phyloP scores from a whole-genome alignment of 2,888 invertebrate genomes.

The Agonum fuliginosum region DNA sequence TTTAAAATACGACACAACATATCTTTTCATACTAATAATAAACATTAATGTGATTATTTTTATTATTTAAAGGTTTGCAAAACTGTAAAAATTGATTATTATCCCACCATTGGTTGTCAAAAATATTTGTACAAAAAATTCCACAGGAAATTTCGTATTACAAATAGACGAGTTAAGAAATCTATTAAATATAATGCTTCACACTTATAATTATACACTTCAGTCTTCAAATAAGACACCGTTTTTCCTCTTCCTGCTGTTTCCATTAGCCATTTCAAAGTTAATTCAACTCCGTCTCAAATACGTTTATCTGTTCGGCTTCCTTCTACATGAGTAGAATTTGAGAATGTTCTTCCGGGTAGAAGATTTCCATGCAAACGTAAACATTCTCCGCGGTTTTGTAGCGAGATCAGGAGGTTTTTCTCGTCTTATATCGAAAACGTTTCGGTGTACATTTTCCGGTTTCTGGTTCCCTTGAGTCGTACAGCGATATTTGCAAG shows the following conservation, averaged over 20 bases:
- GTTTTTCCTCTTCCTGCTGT: not conserved
- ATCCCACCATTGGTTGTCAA: too few species aligned
- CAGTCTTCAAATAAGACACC: not conserved
- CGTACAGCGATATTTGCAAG: not conserved
- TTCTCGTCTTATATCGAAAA: slow-evolving; percentile 4
- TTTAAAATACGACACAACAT: too few species aligned
- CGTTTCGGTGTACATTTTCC: not conserved
- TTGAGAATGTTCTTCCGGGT: slow-evolving; percentile 5
- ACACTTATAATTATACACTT: not conserved
- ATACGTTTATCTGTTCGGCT: not conserved
- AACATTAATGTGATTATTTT: too few species aligned
- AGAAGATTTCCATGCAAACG: slow-evolving; percentile 13
- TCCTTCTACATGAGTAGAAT: slow-evolving; percentile 4
- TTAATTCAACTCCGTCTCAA: not conserved
- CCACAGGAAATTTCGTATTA: not conserved
- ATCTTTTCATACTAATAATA: too few species aligned
- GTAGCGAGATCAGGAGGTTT: not conserved
- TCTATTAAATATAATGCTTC: not conserved
- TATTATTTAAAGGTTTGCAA: too few species aligned
- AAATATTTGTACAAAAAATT: too few species aligned
- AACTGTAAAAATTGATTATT: too few species aligned
- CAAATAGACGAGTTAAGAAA: not conserved
- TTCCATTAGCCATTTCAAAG: not conserved
- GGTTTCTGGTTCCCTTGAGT: not conserved
- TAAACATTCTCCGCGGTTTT: not conserved